Conservation (phyloP, 1,140 invertebrate genomes). For the Heterodera carotae region DNA sequence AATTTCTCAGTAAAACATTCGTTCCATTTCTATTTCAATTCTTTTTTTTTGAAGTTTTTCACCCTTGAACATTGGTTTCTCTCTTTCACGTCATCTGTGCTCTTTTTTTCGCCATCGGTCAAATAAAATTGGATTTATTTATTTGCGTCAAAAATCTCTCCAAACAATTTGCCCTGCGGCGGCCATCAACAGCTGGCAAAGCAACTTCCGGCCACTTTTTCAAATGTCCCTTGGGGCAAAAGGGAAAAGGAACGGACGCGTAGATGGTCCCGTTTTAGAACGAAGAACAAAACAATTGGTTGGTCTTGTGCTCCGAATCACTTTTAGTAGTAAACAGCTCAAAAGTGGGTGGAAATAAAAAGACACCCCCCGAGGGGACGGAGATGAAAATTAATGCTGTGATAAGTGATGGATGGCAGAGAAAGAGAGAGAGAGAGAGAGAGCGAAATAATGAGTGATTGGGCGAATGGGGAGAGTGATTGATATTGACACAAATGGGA, state of each 20-base stretch:
- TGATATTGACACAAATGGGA: neutral
- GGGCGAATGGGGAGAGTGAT: neutral
- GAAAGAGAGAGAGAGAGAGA: too few relatives aligned
- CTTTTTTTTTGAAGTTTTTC: neutral
- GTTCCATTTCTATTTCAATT: neutral
- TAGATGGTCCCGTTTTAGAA: neutral
- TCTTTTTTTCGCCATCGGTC: neutral
- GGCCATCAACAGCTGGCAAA: neutral
- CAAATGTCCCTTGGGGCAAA: neutral
- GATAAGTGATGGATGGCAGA: too few relatives aligned
- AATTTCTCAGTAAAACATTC: neutral
- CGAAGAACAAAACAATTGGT: neutral
- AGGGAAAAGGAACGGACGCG: neutral
- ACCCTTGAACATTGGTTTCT: neutral
- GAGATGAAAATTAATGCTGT: neutral
- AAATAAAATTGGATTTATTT: neutral
- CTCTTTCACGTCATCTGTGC: neutral
- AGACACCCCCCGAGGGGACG: neutral
- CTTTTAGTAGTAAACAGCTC: neutral
- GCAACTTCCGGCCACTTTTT: neutral
- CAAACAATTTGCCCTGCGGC: neutral
- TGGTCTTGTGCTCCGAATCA: neutral
- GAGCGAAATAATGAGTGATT: too few relatives aligned
- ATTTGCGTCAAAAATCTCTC: neutral
- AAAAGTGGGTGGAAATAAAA: neutral